Base-by-base conservation (phyloP, 2,797 vertebrate genomes). In the Poeciliopsis infans region DNA sequence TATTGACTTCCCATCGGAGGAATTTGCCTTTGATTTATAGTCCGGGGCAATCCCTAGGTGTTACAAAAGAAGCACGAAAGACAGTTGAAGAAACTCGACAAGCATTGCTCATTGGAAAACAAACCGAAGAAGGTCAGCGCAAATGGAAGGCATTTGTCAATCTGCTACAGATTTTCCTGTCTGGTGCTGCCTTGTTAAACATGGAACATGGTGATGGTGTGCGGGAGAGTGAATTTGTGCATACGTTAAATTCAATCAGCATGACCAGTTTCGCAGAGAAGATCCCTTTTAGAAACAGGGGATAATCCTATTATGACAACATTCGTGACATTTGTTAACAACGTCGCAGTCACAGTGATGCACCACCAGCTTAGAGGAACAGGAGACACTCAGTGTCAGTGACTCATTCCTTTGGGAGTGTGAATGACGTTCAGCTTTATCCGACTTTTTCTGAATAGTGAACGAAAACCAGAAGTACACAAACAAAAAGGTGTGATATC, bases 21-120 rank as follows among this genome's bases (percentile, higher is more conserved):
- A 69, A 72, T 80, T 57, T 78, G 43, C 7, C 1, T 71, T 76
- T 85, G 79, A 88, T 88, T 85, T 78, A 84, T 75, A 31, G 61
- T 72, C 72, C 47, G 2, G 47, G 74, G 53, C 43, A 64, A 61
- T 72, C 72, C 74, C 31, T 49, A 43, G 10, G 41, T 49, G 76
- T 72, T 31, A 72, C 51, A 36, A 77, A 61, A 73, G 51, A 23
- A 51, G n/a, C 72, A 16, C 7, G 36, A 73, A 46, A 53, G 61
- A 79, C 79, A 82, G 23, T 70, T n/a, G 15, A 45, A 70, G 25
- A 70, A 70, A 25, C 39, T 68, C 20, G n/a, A 43, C 68, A 70
- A 70, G 68, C 25, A 28, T 45, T n/a, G 68, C 12, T 70, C 25
- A 45, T 15, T 45, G 68, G 68, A 28, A 70, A 70, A 45, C 23